A percentile compares a stretch with the other conserved stretches of the same genome.
Conservation (phyloP, 2,888 invertebrate genomes). For the Ophraella communa region DNA sequence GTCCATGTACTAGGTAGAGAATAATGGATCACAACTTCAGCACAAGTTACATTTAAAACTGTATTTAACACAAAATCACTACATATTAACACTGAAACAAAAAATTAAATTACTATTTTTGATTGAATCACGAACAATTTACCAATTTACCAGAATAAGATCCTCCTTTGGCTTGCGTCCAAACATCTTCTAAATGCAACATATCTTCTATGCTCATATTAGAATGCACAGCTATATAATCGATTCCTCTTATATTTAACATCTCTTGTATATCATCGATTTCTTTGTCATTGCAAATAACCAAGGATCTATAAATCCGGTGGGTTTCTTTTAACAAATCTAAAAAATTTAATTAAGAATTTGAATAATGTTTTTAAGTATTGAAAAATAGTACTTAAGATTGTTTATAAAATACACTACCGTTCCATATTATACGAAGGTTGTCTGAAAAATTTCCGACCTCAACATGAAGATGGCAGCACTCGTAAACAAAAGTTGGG, state of each 20-base stretch:
- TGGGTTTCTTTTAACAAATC: constrained; percentile 62
- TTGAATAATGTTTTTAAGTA: too few species aligned
- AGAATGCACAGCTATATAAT: constrained; percentile 41
- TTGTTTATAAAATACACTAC: too few species aligned
- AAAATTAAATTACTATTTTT: too few species aligned
- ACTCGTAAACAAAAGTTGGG: too few species aligned
- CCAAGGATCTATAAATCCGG: constrained; percentile 64
- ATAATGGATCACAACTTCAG: constrained; percentile 73
- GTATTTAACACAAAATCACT: constrained; percentile 70
- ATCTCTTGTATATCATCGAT: constrained; percentile 56
- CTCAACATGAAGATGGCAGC: too few species aligned
- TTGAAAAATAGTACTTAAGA: too few species aligned
- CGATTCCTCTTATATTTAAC: constrained; percentile 44
- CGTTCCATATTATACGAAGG: too few species aligned
- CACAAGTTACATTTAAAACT: constrained; percentile 70
- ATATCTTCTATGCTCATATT: constrained; percentile 46
- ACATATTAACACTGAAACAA: constrained; percentile 66
- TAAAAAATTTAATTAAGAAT: constrained; percentile 30
- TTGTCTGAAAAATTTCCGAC: too few species aligned
- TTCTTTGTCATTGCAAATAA: constrained; percentile 70
- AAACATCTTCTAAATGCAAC: constrained; percentile 39
- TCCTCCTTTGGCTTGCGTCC: constrained; percentile 58
- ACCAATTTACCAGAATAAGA: constrained; percentile 39
- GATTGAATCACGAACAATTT: too few species aligned
- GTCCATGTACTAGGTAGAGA: constrained; percentile 71